A percentile compares a stretch with the other conserved stretches of the same genome.
Evolutionary conservation across 2,888 invertebrate genomes (phyloP).

Genomic region (Cynaeus angustus): DNA sequence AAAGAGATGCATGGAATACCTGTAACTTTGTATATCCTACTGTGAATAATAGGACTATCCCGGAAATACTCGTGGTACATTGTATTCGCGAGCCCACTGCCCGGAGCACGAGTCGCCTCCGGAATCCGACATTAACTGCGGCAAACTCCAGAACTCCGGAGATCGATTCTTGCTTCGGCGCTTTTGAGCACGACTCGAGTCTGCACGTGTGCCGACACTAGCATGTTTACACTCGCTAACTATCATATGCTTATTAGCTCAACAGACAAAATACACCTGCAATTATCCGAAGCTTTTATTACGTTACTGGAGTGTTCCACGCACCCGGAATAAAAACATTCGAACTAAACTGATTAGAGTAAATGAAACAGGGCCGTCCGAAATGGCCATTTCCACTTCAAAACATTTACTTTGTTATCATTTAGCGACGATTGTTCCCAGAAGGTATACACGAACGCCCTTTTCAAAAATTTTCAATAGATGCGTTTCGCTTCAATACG

Average conservation of each 20-base stretch:
- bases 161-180: constrained; percentile 64
- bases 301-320: constrained; percentile 14
- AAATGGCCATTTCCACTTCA: no score
- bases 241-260: constrained; percentile 46
- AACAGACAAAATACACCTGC: constrained; percentile 23
- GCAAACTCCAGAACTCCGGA: constrained; percentile 58
- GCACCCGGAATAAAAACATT: constrained; percentile 5
- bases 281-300: constrained; percentile 26
- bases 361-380: not conserved
- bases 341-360: constrained; percentile 1
- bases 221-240: constrained; percentile 50
- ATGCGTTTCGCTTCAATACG: no score
- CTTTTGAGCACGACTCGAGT: constrained; percentile 52
- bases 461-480: not conserved
- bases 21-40: constrained; percentile 52
- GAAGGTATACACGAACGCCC: not conserved
- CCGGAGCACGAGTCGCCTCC: constrained; percentile 61
- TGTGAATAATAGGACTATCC: constrained; percentile 53
- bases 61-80: constrained; percentile 59
- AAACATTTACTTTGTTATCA: no score
- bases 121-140: constrained; percentile 61
- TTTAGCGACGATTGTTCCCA: not conserved
- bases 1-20: constrained; percentile 42
- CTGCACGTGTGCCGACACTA: constrained; percentile 45
- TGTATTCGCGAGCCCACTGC: constrained; percentile 53